Base-by-base conservation (phyloP, 2,888 invertebrate genomes). In the Ormyrus labotus region DNA sequence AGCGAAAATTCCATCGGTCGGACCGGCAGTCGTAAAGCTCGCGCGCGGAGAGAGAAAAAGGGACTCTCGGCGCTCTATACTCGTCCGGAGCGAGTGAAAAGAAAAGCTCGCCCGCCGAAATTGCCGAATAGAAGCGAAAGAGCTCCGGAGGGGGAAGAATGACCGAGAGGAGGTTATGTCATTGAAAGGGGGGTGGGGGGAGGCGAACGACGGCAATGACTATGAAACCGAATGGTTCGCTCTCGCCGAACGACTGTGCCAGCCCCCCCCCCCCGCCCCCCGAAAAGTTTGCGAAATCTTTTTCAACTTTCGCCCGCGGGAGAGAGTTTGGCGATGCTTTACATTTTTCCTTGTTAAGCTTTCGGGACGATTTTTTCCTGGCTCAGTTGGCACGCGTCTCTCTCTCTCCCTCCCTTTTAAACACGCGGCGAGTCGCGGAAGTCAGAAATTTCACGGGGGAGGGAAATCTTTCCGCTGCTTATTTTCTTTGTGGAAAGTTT, bases 191-290 rank as follows among this genome's bases (percentile, higher is more conserved):
- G 2, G 34, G 34, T 1, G 34, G 34, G 34, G 34, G 64, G 57
- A 55, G 67, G 60, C 70, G 70, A 78, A 74, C 81, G 74, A 78
- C 75, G 78, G 81, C 81, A 81, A 81, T 78, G 81, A 74, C 78
- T 81, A 81, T 81, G 78, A 81, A 83, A 81, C 79, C 77, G 76
- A 83, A 83, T 81, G 79, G 64, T 45, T 13, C 8, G 53, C 64
- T 77, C 74, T 68, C 73, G 50, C 57, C 45, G 53, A 80, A 80
- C 76, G 80, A 80, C 76, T 80, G 64, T 34, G 48, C 61, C n/a
- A 47, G 65, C 13, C 48, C 5, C 60, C 19, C 7, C 64, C 48
- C 4, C 45, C 2, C 10, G 13, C 1, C 34, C 34, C 34, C 34
- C 34, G 34, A 34, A 34, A 34, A 34, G 50, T 11, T 11, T 0